Evolutionary conservation across 2,888 invertebrate species (phyloP).

Genomic region (Pemphredon lugubris): DNA sequence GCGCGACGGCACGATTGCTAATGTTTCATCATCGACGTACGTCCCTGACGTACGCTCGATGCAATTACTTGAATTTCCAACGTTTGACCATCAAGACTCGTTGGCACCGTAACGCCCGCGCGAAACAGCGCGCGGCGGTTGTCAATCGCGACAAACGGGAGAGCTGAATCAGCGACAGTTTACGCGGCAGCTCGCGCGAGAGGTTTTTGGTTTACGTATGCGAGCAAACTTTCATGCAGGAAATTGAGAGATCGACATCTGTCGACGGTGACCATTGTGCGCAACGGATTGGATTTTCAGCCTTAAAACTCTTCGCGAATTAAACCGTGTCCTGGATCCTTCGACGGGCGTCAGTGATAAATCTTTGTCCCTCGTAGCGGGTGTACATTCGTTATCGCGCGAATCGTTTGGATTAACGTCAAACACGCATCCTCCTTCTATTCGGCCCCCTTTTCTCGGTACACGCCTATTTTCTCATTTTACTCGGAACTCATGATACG

Average conservation of each 20-base stretch:
- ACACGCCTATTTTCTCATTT: constrained; percentile 4
- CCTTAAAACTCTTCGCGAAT: constrained; percentile 66
- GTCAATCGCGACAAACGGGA: constrained; percentile 37
- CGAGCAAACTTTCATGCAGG: constrained; percentile 65
- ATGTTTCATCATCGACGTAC: no score
- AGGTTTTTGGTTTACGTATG: constrained; percentile 50
- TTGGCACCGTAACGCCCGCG: constrained; percentile 26
- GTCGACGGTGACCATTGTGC: constrained; percentile 63
- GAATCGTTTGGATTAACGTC: constrained; percentile 60
- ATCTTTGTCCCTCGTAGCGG: constrained; percentile 49
- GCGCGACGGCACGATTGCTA: no score
- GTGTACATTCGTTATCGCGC: constrained; percentile 56
- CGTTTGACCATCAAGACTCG: constrained; percentile 26
- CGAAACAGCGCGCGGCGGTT: constrained; percentile 36
- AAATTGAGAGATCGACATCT: constrained; percentile 70
- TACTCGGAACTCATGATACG: not conserved
- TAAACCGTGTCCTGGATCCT: constrained; percentile 62
- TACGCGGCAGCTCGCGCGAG: constrained; percentile 16
- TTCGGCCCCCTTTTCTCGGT: constrained; percentile 11
- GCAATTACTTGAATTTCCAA: not conserved
- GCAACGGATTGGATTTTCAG: constrained; percentile 63
- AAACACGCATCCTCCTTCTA: constrained; percentile 37
- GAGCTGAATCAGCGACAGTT: constrained; percentile 50
- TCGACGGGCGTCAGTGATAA: constrained; percentile 53
- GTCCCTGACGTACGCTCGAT: no score